Evolutionary conservation across 2,797 vertebrate genomes (phyloP).

Genomic region (Austrolebias charrua): DNA sequence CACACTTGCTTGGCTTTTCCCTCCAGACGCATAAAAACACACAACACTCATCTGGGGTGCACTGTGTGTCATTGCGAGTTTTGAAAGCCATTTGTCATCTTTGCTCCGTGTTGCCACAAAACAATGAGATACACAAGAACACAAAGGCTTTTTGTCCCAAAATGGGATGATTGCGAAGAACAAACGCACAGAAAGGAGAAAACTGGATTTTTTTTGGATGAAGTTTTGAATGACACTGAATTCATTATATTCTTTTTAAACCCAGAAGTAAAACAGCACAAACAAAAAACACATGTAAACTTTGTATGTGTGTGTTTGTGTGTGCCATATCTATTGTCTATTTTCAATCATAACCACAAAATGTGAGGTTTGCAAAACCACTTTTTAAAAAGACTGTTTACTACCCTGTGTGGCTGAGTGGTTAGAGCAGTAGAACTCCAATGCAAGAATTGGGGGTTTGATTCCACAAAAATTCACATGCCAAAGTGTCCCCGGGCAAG

Average conservation of each 20-base stretch:
- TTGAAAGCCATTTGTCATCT: conserved; percentile 63
- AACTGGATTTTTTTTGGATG: conserved; percentile 2
- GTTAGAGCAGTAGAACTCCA: no score
- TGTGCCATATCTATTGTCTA: conserved; percentile 4
- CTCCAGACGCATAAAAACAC: conserved; percentile 41
- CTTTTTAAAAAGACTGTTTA: neutral
- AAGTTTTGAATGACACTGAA: conserved; percentile 14
- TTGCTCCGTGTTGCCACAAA: conserved; percentile 47
- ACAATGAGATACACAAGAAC: conserved; percentile 31
- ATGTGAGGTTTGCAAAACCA: conserved; percentile 12
- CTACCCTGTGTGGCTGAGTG: no score
- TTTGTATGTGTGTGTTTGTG: conserved; percentile 1
- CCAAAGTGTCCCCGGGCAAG: no score
- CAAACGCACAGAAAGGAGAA: conserved; percentile 5
- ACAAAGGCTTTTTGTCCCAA: conserved; percentile 7
- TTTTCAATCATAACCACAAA: conserved; percentile 16
- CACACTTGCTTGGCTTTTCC: conserved; percentile 7
- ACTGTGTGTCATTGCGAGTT: conserved; percentile 50
- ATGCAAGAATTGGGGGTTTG: no score
- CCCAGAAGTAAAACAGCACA: conserved; percentile 9
- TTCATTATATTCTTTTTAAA: conserved; percentile 9
- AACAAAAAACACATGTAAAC: neutral
- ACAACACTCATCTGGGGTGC: conserved; percentile 37
- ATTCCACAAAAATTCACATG: no score
- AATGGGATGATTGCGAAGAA: conserved; percentile 20